Conservation (phyloP, 1,140 invertebrate genomes). For the Neodiprion virginianus region DNA sequence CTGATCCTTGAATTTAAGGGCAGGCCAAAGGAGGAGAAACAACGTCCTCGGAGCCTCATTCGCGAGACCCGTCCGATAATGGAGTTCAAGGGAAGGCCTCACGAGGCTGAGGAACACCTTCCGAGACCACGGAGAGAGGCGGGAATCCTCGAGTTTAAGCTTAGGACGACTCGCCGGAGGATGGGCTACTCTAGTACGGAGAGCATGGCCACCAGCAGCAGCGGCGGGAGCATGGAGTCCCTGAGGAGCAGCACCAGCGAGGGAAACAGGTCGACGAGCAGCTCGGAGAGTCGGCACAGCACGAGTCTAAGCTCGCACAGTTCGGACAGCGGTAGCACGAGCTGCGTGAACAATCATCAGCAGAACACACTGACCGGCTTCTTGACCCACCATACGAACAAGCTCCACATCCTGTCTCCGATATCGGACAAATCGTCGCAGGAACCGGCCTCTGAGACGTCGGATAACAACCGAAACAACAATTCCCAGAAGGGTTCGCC, state of each 20-base stretch:
- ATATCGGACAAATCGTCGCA: conserved; percentile 91
- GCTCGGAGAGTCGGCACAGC: conserved; percentile 79
- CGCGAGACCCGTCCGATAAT: conserved; percentile 68
- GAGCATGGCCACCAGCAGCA: conserved; percentile 84
- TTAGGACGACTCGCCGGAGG: conserved; percentile 59
- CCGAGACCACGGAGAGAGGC: conserved; percentile 44
- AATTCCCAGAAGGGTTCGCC: conserved; percentile 77
- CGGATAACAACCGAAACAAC: conserved; percentile 80
- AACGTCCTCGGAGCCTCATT: conserved; percentile 55
- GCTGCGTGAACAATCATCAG: conserved; percentile 60
- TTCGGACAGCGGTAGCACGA: conserved; percentile 75
- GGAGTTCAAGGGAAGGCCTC: conserved; percentile 72
- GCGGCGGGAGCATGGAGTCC: conserved; percentile 84
- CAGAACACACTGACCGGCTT: conserved; percentile 70
- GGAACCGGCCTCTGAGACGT: conserved; percentile 80
- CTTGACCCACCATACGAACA: conserved; percentile 70
- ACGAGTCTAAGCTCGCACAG: conserved; percentile 83
- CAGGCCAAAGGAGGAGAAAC: conserved; percentile 67
- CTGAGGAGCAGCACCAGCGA: conserved; percentile 82
- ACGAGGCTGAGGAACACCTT: conserved; percentile 46
- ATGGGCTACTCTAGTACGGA: conserved; percentile 84
- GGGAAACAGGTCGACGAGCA: conserved; percentile 80
- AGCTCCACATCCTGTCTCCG: conserved; percentile 84
- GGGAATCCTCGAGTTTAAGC: conserved; percentile 51
- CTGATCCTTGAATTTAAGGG: conserved; percentile 74